Percentiles rank a stretch among this genome's conserved stretches.
Conservation (phyloP, 2,113 vertebrate genomes). For the Origma solitaria region DNA sequence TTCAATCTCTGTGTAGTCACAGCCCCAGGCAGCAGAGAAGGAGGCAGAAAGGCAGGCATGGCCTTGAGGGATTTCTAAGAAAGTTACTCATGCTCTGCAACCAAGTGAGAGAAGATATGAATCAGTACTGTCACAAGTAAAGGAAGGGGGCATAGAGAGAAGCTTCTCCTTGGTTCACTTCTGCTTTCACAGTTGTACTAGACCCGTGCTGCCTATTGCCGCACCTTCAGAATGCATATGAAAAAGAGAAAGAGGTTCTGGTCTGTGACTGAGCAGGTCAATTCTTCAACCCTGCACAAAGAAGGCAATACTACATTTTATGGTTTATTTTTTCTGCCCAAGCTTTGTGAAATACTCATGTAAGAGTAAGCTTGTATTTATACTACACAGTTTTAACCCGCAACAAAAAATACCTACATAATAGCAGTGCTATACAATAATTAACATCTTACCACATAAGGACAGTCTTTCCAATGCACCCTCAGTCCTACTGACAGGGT, state of each 20-base stretch:
- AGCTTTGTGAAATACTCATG: neutral
- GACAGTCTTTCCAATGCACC: neutral
- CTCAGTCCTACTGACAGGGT: neutral
- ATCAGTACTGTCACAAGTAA: neutral
- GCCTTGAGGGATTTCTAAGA: neutral
- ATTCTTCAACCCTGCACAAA: neutral
- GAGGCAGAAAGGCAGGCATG: neutral
- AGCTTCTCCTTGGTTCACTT: neutral
- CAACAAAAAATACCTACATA: neutral
- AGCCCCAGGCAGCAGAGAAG: neutral
- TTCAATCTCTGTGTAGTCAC: fast-evolving
- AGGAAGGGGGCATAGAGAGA: neutral
- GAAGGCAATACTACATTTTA: neutral
- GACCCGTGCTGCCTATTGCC: neutral
- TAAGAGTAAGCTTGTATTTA: neutral
- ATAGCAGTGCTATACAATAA: neutral
- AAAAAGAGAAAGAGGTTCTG: neutral
- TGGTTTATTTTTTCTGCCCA: neutral
- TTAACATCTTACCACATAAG: neutral
- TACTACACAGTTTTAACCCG: neutral
- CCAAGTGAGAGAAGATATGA: neutral
- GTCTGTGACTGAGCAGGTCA: neutral
- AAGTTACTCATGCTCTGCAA: neutral
- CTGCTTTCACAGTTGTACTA: neutral
- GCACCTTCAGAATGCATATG: neutral